phyloP scores from a whole-genome alignment of 2,113 vertebrate species.

The Kryptolebias marmoratus region DNA sequence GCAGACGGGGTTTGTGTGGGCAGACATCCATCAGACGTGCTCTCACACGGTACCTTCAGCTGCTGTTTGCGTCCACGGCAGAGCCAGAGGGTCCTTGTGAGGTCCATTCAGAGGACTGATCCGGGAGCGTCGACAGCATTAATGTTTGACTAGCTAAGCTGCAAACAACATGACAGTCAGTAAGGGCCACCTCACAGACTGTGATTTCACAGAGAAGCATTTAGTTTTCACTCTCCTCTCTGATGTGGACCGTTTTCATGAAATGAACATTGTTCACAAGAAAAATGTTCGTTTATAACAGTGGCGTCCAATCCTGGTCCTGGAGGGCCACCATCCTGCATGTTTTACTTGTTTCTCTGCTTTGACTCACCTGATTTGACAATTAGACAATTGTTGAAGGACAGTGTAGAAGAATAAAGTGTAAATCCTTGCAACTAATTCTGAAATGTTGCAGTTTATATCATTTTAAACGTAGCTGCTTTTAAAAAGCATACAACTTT shows the following conservation, averaged over 20 bases:
- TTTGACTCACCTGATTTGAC: no score
- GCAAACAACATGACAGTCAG: slow-evolving; percentile 27
- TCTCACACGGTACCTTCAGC: slow-evolving; percentile 48
- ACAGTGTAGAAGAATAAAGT: neutral
- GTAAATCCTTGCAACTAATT: neutral
- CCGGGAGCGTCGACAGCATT: slow-evolving; percentile 38
- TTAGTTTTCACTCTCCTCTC: neutral
- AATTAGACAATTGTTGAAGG: no score
- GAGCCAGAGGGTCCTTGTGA: slow-evolving; percentile 52
- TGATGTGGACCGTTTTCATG: neutral
- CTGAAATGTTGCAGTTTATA: neutral
- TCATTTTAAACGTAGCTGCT: no score
- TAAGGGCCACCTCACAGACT: slow-evolving; percentile 1
- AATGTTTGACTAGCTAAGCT: slow-evolving; percentile 47
- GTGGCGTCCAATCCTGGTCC: no score
- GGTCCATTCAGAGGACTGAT: slow-evolving; percentile 28
- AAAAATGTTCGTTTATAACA: no score
- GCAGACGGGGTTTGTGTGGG: slow-evolving; percentile 43
- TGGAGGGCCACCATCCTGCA: no score
- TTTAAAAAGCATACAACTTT: no score
- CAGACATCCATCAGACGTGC: slow-evolving; percentile 56
- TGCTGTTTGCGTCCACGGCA: slow-evolving; percentile 44
- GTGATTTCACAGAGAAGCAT: neutral
- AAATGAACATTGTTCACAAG: no score
- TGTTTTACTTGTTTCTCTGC: no score